A percentile compares a stretch with the other conserved stretches of the same genome.
phyloP scores from a whole-genome alignment of 2,888 invertebrate genomes.

The Rosalia funebris region DNA sequence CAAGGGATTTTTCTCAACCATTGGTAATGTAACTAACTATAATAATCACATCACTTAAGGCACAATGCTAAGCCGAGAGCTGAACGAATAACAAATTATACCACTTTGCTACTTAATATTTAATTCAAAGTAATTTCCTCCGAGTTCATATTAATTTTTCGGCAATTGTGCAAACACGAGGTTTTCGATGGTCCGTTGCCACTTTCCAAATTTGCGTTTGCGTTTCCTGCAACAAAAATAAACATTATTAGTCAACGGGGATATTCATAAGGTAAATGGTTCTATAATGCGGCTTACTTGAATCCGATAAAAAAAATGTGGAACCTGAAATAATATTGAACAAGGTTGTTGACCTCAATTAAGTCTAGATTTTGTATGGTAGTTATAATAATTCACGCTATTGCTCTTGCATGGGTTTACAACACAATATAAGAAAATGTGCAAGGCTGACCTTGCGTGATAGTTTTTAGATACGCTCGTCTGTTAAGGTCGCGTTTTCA shows the following conservation, averaged over 20 bases:
- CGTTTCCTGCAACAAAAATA: constrained; percentile 18
- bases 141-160: constrained; percentile 17
- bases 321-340: background rate
- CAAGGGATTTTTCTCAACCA: constrained; percentile 14
- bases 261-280: constrained; percentile 8
- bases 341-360: constrained; percentile 5
- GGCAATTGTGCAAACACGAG: constrained; percentile 2
- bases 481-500: background rate
- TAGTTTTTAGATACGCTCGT: background rate
- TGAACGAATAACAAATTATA: background rate
- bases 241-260: constrained; percentile 4
- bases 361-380: background rate
- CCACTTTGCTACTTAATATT: constrained; percentile 9
- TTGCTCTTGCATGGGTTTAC: too few species aligned
- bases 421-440: background rate
- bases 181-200: background rate
- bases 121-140: constrained; percentile 1
- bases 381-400: background rate
- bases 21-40: constrained; percentile 12
- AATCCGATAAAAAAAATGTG: constrained; percentile 3
- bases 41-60: constrained; percentile 19
- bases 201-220: constrained; percentile 17
- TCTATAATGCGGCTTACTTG: background rate
- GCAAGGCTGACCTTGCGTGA: background rate
- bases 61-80: background rate